Percentiles rank a stretch among this genome's conserved stretches.
These are phyloP conservation scores for Mesorhabditis belari DNA, from an alignment of 2,888 invertebrate species.

Conservation along the genomic window DNA sequence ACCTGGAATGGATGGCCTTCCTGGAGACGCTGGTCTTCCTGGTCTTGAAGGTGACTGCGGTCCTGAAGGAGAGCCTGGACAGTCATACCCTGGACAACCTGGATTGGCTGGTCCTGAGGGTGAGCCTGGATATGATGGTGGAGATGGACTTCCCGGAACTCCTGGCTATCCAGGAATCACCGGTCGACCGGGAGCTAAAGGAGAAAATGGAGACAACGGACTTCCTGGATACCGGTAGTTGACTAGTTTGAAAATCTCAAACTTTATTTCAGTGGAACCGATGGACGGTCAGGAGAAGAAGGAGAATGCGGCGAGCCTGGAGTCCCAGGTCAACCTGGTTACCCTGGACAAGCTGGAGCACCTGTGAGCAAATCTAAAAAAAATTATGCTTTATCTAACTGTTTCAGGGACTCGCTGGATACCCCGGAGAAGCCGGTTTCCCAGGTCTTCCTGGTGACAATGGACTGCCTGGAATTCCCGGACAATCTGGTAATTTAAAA, in stretches of 20 bases:
- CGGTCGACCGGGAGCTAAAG: conserved; percentile 17
- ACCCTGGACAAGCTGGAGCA: too few species aligned
- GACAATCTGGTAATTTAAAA: conserved; percentile 22
- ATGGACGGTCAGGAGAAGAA: conserved; percentile 19
- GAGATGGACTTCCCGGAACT: conserved; percentile 39
- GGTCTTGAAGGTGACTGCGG: conserved; percentile 41
- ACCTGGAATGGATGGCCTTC: conserved; percentile 39
- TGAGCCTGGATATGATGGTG: conserved; percentile 38
- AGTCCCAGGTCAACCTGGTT: conserved; percentile 1
- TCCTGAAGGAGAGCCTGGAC: conserved; percentile 55
- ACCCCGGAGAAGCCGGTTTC: not conserved
- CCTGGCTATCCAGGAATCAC: conserved; percentile 40
- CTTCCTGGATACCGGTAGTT: conserved; percentile 2
- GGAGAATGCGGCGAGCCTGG: conserved; percentile 43
- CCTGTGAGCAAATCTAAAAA: too few species aligned
- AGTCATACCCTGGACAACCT: conserved; percentile 32
- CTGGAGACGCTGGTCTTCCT: conserved; percentile 54
- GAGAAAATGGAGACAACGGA: conserved; percentile 23
- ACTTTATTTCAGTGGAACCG: conserved; percentile 7
- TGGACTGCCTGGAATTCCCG: conserved; percentile 29
- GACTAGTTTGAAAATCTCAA: not conserved
- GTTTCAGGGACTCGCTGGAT: not conserved
- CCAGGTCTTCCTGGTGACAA: conserved; percentile 19
- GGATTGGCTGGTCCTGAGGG: conserved; percentile 34
- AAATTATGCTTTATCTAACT: not conserved